These are phyloP conservation scores for Drosophila sp. DNA, from an alignment of 1,140 invertebrate genomes.

Conservation along the genomic window DNA sequence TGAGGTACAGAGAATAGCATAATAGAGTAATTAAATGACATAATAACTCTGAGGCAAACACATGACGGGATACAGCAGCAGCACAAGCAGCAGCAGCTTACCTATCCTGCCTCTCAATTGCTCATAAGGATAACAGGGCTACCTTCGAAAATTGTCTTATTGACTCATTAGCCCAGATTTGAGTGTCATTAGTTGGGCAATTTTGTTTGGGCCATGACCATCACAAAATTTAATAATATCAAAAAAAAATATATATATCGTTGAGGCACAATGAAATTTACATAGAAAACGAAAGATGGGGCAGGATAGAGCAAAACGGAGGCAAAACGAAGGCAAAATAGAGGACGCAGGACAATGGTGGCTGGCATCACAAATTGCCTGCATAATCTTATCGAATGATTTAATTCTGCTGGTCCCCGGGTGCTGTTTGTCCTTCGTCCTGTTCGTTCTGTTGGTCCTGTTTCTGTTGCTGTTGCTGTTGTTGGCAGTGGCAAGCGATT, in stretches of 20 bases:
- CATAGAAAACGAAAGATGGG: conserved; percentile 46
- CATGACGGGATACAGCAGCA: not conserved
- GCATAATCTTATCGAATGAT: conserved; percentile 79
- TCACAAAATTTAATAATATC: conserved; percentile 72
- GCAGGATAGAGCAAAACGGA: not conserved
- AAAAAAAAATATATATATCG: conserved; percentile 49
- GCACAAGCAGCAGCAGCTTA: not conserved
- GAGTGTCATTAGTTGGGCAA: conserved; percentile 65
- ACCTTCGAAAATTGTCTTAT: conserved; percentile 64
- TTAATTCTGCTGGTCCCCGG: conserved; percentile 63
- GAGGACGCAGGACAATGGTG: conserved; percentile 34
- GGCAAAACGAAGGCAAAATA: not conserved
- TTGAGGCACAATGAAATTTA: conserved; percentile 57
- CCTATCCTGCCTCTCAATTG: not conserved
- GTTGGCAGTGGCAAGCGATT: conserved; percentile 24
- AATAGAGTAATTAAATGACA: conserved; percentile 78
- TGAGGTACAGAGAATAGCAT: conserved; percentile 49
- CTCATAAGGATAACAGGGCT: conserved; percentile 17
- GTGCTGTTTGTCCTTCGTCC: conserved; percentile 19
- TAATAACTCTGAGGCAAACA: conserved; percentile 46
- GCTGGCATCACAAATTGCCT: conserved; percentile 44
- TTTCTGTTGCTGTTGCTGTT: not conserved
- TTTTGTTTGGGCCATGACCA: conserved; percentile 18
- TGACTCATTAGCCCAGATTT: conserved; percentile 74
- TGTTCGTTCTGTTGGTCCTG: not conserved